Evolutionary conservation across 2,797 vertebrate species (phyloP).

Genomic region (Parambassis ranga): DNA sequence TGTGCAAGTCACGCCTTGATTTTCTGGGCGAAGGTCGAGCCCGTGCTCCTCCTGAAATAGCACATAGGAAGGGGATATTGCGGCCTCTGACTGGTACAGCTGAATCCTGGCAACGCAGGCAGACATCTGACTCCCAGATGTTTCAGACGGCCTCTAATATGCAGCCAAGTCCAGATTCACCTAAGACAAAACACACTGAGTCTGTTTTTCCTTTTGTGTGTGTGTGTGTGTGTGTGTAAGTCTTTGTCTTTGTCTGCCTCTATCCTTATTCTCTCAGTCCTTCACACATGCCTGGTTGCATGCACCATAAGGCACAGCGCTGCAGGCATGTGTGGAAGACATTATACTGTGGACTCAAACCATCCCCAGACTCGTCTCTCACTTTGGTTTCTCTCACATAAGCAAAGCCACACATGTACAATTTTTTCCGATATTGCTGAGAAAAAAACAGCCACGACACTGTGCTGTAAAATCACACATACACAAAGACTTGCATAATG

Average conservation of each 20-base stretch:
- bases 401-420: constrained; percentile 15
- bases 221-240: not conserved
- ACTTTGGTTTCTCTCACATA: not conserved
- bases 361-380: constrained; percentile 2
- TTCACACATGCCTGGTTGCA: not conserved
- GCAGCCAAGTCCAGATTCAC: constrained; percentile 45
- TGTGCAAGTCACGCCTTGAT: constrained; percentile 17
- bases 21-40: constrained; percentile 10
- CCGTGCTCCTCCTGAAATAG: constrained; percentile 27
- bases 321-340: not conserved
- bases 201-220: not conserved
- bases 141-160: constrained; percentile 48
- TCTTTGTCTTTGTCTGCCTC: constrained; percentile 5
- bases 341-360: constrained; percentile 3
- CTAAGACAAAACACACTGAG: constrained; percentile 5
- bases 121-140: constrained; percentile 79
- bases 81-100: constrained; percentile 29
- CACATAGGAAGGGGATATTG: constrained; percentile 30
- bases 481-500: not conserved
- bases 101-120: constrained; percentile 23
- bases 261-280: not conserved
- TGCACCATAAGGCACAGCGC: not conserved
- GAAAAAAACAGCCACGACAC: not conserved
- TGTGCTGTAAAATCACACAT: not conserved
- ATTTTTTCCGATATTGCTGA: constrained; percentile 1